phyloP scores from a whole-genome alignment of 2,888 invertebrate species.

The Volucella bombylans region DNA sequence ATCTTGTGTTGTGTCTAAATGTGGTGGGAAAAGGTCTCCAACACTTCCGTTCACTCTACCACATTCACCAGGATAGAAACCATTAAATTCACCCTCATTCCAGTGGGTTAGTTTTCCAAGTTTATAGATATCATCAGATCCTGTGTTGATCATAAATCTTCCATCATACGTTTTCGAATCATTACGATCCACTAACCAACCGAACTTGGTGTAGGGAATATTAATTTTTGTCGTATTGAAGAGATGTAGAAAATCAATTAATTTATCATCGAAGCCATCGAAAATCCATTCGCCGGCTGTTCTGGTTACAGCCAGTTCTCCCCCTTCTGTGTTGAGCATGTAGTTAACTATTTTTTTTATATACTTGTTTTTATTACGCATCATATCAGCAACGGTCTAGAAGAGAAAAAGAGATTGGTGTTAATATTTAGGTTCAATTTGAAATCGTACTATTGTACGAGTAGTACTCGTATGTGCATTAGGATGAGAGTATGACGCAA shows the following conservation, averaged over 20 bases:
- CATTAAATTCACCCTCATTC: slow-evolving; percentile 85
- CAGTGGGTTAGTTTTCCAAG: slow-evolving; percentile 89
- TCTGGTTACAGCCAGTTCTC: slow-evolving; percentile 84
- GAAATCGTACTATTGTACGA: too few species aligned
- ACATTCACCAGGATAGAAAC: slow-evolving; percentile 86
- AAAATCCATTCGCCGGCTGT: slow-evolving; percentile 88
- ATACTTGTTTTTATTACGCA: slow-evolving; percentile 83
- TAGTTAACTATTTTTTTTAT: slow-evolving; percentile 84
- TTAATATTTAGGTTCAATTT: background rate
- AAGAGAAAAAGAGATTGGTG: slow-evolving; percentile 12
- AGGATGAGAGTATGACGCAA: too few species aligned
- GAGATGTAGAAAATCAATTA: slow-evolving; percentile 85
- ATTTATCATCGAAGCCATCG: slow-evolving; percentile 90
- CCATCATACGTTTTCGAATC: slow-evolving; percentile 89
- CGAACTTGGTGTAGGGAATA: slow-evolving; percentile 90
- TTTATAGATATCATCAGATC: slow-evolving; percentile 85
- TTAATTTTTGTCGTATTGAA: slow-evolving; percentile 83
- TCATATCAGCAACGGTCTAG: slow-evolving; percentile 86
- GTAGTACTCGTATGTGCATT: too few species aligned
- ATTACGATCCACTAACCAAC: slow-evolving; percentile 93
- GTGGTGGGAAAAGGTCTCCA: slow-evolving; percentile 92
- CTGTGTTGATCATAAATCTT: slow-evolving; percentile 89
- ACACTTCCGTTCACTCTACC: slow-evolving; percentile 88
- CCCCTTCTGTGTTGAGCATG: slow-evolving; percentile 84
- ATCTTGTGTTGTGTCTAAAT: slow-evolving; percentile 82